Evolutionary conservation across 2,797 vertebrate genomes (phyloP).

Genomic region (Scarus forsteni): DNA sequence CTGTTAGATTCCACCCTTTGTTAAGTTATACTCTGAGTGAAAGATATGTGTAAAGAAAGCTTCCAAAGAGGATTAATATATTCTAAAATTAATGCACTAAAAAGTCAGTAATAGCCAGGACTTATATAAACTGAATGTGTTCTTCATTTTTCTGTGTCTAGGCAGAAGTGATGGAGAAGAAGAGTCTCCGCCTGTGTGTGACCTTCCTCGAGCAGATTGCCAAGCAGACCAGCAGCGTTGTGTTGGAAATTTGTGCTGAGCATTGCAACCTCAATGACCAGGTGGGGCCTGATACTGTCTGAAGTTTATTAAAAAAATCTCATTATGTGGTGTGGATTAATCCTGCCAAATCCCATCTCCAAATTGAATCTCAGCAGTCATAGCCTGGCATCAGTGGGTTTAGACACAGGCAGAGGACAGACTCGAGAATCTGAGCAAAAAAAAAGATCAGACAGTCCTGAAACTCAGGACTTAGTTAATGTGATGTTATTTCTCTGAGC

Average conservation of each 20-base stretch:
- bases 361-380: slow-evolving; percentile 43
- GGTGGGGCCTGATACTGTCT: slow-evolving; percentile 74
- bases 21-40: no score
- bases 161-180: slow-evolving; percentile 85
- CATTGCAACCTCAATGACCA: slow-evolving; percentile 91
- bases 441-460: slow-evolving; percentile 26
- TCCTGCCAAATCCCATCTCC: slow-evolving; percentile 40
- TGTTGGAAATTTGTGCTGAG: slow-evolving; percentile 92
- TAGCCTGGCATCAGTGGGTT: slow-evolving; percentile 20
- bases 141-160: slow-evolving; percentile 52
- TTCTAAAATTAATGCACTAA: no score
- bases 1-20: no score
- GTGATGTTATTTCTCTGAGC: slow-evolving; percentile 35
- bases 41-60: no score
- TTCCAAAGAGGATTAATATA: no score
- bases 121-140: not conserved
- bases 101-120: no score
- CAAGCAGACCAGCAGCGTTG: slow-evolving; percentile 83
- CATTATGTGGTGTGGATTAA: slow-evolving; percentile 36
- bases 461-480: slow-evolving; percentile 36
- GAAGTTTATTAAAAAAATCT: not conserved
- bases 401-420: slow-evolving; percentile 23
- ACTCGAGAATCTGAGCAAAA: slow-evolving; percentile 31
- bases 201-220: slow-evolving; percentile 92
- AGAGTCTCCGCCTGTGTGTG: slow-evolving; percentile 86